phyloP scores from a whole-genome alignment of 2,113 vertebrate species.

The Ellobius talpinus region DNA sequence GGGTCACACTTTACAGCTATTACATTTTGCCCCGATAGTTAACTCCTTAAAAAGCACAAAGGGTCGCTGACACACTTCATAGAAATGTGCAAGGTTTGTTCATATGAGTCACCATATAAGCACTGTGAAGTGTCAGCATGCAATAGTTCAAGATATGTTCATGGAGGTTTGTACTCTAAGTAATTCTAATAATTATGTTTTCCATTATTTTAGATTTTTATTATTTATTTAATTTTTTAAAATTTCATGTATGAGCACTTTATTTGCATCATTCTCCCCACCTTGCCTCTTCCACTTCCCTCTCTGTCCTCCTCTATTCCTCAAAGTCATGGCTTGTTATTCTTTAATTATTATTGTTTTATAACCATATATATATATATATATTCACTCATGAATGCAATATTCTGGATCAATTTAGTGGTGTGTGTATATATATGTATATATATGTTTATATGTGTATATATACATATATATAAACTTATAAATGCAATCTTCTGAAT shows the following conservation, averaged over 20 bases:
- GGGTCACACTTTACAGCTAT: background rate
- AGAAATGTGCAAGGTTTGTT: constrained; percentile 6
- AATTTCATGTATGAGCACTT: background rate
- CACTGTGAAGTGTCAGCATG: constrained; percentile 64
- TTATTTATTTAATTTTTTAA: background rate
- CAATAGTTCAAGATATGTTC: constrained; percentile 44
- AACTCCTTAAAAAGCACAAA: background rate
- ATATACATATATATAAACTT: background rate
- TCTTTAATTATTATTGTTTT: background rate
- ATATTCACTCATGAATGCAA: background rate
- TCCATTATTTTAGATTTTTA: background rate
- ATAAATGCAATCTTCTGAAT: background rate
- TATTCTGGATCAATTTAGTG: background rate
- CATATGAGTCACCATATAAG: background rate
- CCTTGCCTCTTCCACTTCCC: background rate
- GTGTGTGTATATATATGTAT: background rate
- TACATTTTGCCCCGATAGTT: background rate
- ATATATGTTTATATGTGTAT: too few relatives aligned
- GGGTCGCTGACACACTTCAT: background rate
- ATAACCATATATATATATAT: background rate
- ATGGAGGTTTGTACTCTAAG: background rate
- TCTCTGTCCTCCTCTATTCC: background rate
- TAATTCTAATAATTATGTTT: constrained; percentile 46
- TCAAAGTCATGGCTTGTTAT: background rate
- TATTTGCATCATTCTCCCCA: background rate